These are phyloP conservation scores for Cheilosia urbana DNA, from an alignment of 2,888 invertebrate species.

Conservation along the genomic window DNA sequence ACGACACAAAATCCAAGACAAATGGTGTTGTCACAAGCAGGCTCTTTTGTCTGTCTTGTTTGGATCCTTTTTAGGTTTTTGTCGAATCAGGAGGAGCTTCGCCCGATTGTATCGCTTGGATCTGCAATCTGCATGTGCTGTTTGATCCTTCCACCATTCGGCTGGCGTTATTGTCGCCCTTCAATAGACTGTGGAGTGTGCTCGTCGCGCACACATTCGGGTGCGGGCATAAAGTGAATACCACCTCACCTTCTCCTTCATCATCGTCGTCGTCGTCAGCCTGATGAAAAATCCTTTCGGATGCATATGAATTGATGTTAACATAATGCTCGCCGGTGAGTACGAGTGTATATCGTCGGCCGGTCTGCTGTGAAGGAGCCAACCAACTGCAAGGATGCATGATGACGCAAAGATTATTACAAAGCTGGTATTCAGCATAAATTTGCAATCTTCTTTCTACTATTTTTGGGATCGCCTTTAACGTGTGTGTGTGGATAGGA, in stretches of 20 bases:
- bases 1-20: slow-evolving; percentile 59
- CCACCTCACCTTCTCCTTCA: slow-evolving; percentile 21
- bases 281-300: slow-evolving; percentile 46
- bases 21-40: slow-evolving; percentile 52
- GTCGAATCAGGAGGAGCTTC: background rate
- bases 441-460: slow-evolving; percentile 61
- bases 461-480: slow-evolving; percentile 50
- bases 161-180: slow-evolving; percentile 49
- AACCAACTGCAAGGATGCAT: slow-evolving; percentile 50
- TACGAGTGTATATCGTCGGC: slow-evolving; percentile 11
- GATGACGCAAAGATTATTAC: slow-evolving; percentile 62
- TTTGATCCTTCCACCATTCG: slow-evolving; percentile 55
- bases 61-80: slow-evolving; percentile 34
- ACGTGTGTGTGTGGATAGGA: background rate
- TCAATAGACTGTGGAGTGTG: slow-evolving; percentile 34
- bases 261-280: slow-evolving; percentile 34
- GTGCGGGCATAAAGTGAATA: background rate
- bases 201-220: slow-evolving; percentile 21
- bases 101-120: slow-evolving; percentile 32
- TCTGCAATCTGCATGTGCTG: slow-evolving; percentile 6
- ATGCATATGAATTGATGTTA: slow-evolving; percentile 56
- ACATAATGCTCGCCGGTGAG: slow-evolving; percentile 37
- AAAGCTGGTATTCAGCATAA: slow-evolving; percentile 72
- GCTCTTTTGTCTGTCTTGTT: slow-evolving; percentile 31
- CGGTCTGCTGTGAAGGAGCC: slow-evolving; percentile 18